Base-by-base conservation (phyloP, 1,140 invertebrate genomes). In the Leptopilina boulardi region DNA sequence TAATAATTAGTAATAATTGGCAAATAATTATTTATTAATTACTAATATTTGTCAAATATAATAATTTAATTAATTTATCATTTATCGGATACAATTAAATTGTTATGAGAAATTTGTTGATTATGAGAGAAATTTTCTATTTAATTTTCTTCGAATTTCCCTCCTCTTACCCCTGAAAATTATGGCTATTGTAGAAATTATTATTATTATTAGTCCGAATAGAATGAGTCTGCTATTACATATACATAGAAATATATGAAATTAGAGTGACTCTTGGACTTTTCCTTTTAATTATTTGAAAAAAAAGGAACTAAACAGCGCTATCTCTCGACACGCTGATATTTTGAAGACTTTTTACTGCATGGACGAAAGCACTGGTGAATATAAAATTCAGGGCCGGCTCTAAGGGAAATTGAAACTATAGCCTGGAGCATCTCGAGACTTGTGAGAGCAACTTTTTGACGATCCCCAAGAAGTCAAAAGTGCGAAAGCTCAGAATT, bases 111-210 rank as follows among this genome's bases (percentile, higher is more conserved):
- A 38, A 30, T 66, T 34, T 66, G 59, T n/a, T 66, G 59, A 66
- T 30, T 30, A n/a, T 1, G 10, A 30, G 59, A n/a, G 26, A 30
- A 66, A 66, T 66, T 34, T 66, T 15, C 23, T 66, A 1, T 66
- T 3, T 30, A n/a, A 30, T 66, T 30, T 30, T n/a, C n/a, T 4
- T 30, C 13, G 77, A 74, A n/a, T n/a, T n/a, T n/a, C n/a, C 79
- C 72, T 56, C 34, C 79, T 70, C 54, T 56, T 80, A 70, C 77
- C 76, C n/a, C n/a, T n/a, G n/a, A n/a, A n/a, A n/a, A 74, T 38
- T 75, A n/a, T 81, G 70, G 84, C 85, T 83, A 84, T 21, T 54
- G 86, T 87, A 87, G 86, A 80, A 30, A 38, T n/a, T n/a, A n/a
- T n/a, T 81, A 81, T 66, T 26, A 30, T 10, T 80, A 74, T 84